Conservation (phyloP, 2,113 vertebrate species). For the Morone chrysops region DNA sequence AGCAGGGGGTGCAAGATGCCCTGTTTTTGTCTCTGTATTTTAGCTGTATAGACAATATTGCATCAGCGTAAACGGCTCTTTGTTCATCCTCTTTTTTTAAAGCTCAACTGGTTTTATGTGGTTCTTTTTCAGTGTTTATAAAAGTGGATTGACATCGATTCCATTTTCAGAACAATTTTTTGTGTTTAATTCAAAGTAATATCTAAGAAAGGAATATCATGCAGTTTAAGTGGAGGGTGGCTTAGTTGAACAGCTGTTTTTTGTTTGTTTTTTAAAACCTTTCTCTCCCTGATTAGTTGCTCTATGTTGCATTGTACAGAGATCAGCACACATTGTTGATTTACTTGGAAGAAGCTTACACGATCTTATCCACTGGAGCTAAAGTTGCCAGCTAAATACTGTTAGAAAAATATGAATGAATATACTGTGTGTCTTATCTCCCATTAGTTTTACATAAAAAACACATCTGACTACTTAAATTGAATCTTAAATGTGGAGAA, state of each 20-base stretch:
- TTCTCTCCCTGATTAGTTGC: background rate
- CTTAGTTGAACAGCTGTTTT: background rate
- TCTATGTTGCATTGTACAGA: background rate
- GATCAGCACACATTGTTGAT: background rate
- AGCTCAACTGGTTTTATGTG: background rate
- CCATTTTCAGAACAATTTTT: background rate
- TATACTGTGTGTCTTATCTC: background rate
- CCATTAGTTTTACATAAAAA: background rate
- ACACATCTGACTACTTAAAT: background rate
- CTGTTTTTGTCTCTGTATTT: background rate
- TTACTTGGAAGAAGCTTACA: background rate
- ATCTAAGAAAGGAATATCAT: background rate
- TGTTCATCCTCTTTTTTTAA: background rate
- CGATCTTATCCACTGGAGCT: background rate
- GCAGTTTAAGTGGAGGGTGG: background rate
- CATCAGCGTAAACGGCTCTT: background rate
- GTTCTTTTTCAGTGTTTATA: conserved; percentile 12
- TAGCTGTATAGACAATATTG: background rate
- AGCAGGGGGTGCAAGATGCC: background rate
- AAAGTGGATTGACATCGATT: background rate
- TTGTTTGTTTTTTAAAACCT: background rate
- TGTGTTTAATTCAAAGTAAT: background rate
- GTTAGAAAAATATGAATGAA: background rate
- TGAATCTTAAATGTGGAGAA: background rate
- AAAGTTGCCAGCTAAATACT: background rate